Conservation (phyloP, 1,140 invertebrate species). For the Chlorops oryzae region DNA sequence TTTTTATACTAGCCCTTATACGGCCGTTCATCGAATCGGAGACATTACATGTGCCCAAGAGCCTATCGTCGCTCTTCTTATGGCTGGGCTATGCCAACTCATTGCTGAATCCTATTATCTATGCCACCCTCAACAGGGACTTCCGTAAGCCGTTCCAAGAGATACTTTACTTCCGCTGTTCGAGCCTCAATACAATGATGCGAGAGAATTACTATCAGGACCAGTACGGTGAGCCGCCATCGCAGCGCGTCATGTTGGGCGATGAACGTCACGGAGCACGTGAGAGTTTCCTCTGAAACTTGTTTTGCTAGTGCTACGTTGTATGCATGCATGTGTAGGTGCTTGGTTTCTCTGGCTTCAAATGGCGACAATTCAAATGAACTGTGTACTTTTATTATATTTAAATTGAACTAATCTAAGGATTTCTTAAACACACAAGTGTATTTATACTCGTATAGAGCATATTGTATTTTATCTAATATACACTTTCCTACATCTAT, state of each 20-base stretch:
- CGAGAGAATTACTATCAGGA: constrained; percentile 87
- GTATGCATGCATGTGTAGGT: constrained; percentile 1
- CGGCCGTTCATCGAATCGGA: constrained; percentile 66
- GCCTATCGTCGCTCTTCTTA: constrained; percentile 67
- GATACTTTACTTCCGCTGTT: constrained; percentile 81
- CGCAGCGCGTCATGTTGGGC: constrained; percentile 45
- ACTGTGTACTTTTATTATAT: no score
- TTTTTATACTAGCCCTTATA: constrained; percentile 87
- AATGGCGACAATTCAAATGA: constrained; percentile 9
- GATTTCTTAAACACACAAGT: no score
- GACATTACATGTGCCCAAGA: constrained; percentile 62
- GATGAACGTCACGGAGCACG: constrained; percentile 43
- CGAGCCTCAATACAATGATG: constrained; percentile 84
- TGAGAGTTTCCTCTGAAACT: constrained; percentile 45
- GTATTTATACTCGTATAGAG: no score
- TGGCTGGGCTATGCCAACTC: constrained; percentile 94
- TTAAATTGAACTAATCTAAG: no score
- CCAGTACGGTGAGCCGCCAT: constrained; percentile 74
- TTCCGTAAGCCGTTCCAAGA: constrained; percentile 89
- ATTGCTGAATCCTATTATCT: constrained; percentile 87
- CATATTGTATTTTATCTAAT: no score
- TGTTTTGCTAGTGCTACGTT: no score
- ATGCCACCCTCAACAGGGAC: constrained; percentile 85
- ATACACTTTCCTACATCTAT: no score
- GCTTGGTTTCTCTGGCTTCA: constrained; percentile 4